Conservation (phyloP, 2,113 vertebrate genomes). For the Pachyramphus minor region DNA sequence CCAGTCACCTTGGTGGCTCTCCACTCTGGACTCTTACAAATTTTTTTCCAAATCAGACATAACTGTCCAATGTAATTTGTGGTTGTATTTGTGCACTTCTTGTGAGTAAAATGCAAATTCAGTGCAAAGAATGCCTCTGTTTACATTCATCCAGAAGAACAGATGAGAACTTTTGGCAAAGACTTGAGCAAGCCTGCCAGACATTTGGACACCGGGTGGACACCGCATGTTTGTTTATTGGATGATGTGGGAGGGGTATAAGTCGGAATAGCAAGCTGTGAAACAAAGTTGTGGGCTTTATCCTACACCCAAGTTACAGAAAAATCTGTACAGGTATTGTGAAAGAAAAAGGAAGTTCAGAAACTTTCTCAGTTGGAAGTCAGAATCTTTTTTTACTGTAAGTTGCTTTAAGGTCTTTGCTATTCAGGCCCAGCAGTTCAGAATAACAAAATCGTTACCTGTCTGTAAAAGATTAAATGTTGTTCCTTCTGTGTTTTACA, state of each 20-base stretch:
- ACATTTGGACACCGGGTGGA: background rate
- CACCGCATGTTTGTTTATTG: background rate
- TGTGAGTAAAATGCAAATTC: background rate
- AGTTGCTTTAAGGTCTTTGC: background rate
- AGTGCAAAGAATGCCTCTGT: accelerated
- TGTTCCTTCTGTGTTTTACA: background rate
- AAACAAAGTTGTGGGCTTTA: background rate
- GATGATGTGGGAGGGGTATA: background rate
- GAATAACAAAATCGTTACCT: background rate
- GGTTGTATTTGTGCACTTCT: background rate
- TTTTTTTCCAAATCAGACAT: background rate
- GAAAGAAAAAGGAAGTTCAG: background rate
- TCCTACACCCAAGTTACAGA: background rate
- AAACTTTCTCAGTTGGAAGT: background rate
- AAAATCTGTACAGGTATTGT: background rate
- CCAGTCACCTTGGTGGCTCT: background rate
- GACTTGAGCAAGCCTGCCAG: background rate
- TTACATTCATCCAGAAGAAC: background rate
- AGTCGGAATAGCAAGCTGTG: background rate
- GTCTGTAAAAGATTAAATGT: background rate
- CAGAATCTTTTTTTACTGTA: background rate
- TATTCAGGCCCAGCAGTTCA: background rate
- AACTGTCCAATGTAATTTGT: background rate
- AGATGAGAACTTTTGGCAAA: too few species aligned
- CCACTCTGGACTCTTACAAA: background rate